Percentiles rank a stretch among this genome's conserved stretches.
Conservation (phyloP, 2,113 vertebrate genomes). For the Scytalopus superciliaris region DNA sequence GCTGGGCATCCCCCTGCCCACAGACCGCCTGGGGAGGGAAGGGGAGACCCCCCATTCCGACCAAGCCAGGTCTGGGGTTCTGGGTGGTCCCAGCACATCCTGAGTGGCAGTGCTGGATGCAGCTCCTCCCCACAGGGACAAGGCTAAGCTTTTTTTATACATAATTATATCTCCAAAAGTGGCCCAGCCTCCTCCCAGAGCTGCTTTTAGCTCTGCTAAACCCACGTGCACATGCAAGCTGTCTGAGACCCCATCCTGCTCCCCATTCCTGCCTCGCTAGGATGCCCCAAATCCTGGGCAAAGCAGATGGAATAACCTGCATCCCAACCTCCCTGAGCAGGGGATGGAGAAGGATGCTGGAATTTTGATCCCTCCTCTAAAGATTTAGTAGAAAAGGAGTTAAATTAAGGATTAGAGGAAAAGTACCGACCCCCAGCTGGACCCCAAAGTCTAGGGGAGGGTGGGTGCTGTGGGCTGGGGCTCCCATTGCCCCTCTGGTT, state of each 20-base stretch:
- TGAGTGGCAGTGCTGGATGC: accelerated
- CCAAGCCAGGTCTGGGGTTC: neutral
- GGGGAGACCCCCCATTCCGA: neutral
- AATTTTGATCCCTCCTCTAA: neutral
- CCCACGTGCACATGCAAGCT: neutral
- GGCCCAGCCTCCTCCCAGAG: slow-evolving; percentile 18
- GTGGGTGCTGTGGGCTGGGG: neutral
- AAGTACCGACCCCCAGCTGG: accelerated
- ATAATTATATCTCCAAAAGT: slow-evolving; percentile 13
- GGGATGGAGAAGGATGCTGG: accelerated
- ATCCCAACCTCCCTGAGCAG: neutral
- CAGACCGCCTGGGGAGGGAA: neutral
- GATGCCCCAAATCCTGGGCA: neutral
- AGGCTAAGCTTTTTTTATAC: neutral
- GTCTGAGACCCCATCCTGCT: neutral
- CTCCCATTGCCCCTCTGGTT: neutral
- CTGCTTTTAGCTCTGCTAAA: slow-evolving; percentile 25
- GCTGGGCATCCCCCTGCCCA: accelerated
- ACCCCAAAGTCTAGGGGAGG: neutral
- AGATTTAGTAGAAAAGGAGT: neutral
- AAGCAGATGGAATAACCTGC: neutral
- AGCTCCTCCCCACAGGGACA: neutral
- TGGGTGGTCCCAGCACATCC: accelerated
- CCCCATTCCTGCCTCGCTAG: neutral
- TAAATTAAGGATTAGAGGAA: neutral